A percentile compares a stretch with the other conserved stretches of the same genome.
Evolutionary conservation across 2,888 invertebrate genomes (phyloP).

Genomic region (Morpho achilles): DNA sequence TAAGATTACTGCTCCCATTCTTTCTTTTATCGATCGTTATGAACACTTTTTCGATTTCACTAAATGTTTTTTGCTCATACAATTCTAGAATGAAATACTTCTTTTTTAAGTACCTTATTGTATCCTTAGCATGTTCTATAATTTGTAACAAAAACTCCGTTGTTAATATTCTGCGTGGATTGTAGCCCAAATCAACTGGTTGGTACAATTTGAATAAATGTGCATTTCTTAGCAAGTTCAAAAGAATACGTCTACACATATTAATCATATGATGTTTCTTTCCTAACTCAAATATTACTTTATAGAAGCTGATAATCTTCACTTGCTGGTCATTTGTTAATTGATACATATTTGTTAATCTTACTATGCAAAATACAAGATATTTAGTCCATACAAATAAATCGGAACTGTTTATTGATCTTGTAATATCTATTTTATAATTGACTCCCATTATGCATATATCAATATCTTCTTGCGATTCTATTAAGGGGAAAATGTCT

Average conservation of each 20-base stretch:
- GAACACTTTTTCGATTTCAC: conserved; percentile 62
- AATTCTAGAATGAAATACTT: conserved; percentile 60
- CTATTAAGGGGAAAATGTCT: conserved; percentile 51
- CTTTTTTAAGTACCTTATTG: conserved; percentile 48
- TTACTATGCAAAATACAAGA: conserved; percentile 57
- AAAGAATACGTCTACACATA: conserved; percentile 48
- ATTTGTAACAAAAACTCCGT: conserved; percentile 57
- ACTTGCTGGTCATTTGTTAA: conserved; percentile 43
- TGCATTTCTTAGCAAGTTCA: conserved; percentile 57
- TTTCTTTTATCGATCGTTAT: conserved; percentile 65
- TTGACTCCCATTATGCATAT: conserved; percentile 36
- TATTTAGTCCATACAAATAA: conserved; percentile 65
- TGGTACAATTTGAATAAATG: conserved; percentile 60
- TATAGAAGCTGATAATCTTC: conserved; percentile 49
- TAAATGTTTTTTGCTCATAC: conserved; percentile 76
- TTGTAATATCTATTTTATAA: conserved; percentile 43
- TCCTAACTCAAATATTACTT: conserved; percentile 49
- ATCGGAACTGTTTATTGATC: conserved; percentile 51
- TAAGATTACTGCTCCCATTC: conserved; percentile 50
- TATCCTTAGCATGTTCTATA: conserved; percentile 45
- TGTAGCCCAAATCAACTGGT: conserved; percentile 53
- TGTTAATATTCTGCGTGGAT: conserved; percentile 42
- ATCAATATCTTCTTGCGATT: conserved; percentile 40
- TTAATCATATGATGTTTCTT: conserved; percentile 51
- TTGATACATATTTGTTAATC: conserved; percentile 50